Evolutionary conservation across 2,888 invertebrate species (phyloP).

Genomic region (Drosophila fungiperda): DNA sequence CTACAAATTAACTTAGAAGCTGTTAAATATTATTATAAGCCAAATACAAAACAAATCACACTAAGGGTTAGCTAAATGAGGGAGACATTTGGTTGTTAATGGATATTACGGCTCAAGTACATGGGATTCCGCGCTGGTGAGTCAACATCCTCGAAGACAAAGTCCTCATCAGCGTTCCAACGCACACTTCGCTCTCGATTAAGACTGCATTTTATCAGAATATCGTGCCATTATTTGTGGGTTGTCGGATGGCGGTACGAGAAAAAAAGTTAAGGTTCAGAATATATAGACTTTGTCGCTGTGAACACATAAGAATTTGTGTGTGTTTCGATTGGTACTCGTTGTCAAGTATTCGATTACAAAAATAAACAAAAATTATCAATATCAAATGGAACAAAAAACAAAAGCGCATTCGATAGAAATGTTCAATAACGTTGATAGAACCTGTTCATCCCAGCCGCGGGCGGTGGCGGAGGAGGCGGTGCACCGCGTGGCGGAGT

Average conservation of each 20-base stretch:
- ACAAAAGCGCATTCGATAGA: slow-evolving; percentile 49
- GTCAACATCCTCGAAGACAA: slow-evolving; percentile 84
- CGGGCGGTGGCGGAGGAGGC: slow-evolving; percentile 83
- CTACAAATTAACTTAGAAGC: slow-evolving; percentile 47
- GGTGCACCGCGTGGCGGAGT: slow-evolving; percentile 83
- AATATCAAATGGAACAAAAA: slow-evolving; percentile 56
- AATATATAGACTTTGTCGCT: slow-evolving; percentile 76
- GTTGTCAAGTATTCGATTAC: slow-evolving; percentile 52
- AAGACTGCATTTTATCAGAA: slow-evolving; percentile 52
- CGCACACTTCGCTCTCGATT: slow-evolving; percentile 82
- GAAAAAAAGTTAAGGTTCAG: slow-evolving; percentile 71
- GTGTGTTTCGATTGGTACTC: slow-evolving; percentile 66
- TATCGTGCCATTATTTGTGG: slow-evolving; percentile 20
- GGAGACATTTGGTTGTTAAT: slow-evolving; percentile 21
- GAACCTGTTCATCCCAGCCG: slow-evolving; percentile 83
- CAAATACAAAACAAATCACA: slow-evolving; percentile 52
- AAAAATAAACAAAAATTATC: slow-evolving; percentile 55
- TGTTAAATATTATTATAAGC: slow-evolving; percentile 20
- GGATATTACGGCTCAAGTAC: slow-evolving; percentile 57
- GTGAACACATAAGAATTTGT: slow-evolving; percentile 77
- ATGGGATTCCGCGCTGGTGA: slow-evolving; percentile 71
- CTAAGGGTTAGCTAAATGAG: slow-evolving; percentile 14
- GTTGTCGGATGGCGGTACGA: slow-evolving; percentile 46
- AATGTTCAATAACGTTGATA: slow-evolving; percentile 81
- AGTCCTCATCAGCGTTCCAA: slow-evolving; percentile 82